Base-by-base conservation (phyloP, 2,888 invertebrate genomes). In the Mimas tiliae region DNA sequence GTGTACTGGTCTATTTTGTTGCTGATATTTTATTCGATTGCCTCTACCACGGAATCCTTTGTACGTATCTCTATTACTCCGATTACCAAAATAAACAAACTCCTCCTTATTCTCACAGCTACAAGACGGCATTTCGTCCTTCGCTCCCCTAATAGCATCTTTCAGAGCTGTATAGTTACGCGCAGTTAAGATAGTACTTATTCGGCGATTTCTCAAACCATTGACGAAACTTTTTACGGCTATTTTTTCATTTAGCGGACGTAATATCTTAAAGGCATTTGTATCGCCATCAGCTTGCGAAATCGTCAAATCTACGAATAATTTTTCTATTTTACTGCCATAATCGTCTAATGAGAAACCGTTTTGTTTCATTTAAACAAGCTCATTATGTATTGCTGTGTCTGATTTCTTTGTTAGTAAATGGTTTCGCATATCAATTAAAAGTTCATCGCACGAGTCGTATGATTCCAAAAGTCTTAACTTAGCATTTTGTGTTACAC, bases 231-330 rank as follows among this genome's bases (percentile, higher is more conserved):
- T 66, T 65, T 69, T 69, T 11, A 72, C 70, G n/a, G 74, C 71
- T 0, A 65, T 62, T 63, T 68, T 67, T 50, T 74, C 74, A 62
- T 74, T 72, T 34, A 72, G 63, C 9, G 74, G 71, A 7, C 63
- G 55, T 19, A 74, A 55, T 16, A 70, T 52, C 55, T 68, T 55
- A 66, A 64, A 70, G 8, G 52, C 63, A 7, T 65, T 65, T 14
- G 52, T 19, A 42, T 71, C 48, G 4, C 68, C 67, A 51, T 71
- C 64, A 33, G 73, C 70, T 51, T 74, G 73, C 12, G 73, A 67
- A 62, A 74, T 72, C 16, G 74, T 74, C 34, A 73, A 58, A 45
- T 74, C 70, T 1, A 70, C 69, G 68, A 71, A 72, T 12, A 74
- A 55, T 19, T 69, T 9, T 65, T 65, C 55, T 52, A 55, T 55